Conservation (phyloP, 2,797 vertebrate species). For the Graptemys geographica region DNA sequence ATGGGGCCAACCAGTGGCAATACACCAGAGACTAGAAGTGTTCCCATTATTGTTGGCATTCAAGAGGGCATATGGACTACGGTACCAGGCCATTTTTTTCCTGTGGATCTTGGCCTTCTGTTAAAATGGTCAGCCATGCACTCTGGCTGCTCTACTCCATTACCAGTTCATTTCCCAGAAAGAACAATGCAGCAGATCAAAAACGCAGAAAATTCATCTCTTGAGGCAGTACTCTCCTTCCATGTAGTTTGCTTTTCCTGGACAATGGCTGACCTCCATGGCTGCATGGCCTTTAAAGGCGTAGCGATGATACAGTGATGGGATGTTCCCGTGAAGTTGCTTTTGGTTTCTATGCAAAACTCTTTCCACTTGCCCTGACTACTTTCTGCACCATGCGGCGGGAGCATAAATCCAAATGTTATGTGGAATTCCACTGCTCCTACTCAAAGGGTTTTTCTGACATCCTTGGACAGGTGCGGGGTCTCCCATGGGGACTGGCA, state of each 20-base stretch:
- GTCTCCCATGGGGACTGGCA: neutral
- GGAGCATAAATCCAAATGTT: neutral
- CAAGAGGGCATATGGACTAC: neutral
- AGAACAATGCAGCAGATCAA: neutral
- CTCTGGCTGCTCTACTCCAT: neutral
- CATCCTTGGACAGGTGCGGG: neutral
- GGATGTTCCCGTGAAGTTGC: neutral
- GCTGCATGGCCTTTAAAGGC: neutral
- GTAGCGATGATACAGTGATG: neutral
- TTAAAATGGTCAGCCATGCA: neutral
- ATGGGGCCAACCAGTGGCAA: neutral
- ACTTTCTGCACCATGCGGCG: neutral
- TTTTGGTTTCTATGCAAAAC: neutral
- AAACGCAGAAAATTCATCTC: neutral
- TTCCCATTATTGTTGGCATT: neutral
- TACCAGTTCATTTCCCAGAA: neutral
- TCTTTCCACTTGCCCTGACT: neutral
- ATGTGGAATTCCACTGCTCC: neutral
- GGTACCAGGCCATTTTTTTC: neutral
- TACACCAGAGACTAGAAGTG: rapidly evolving
- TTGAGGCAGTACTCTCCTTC: neutral
- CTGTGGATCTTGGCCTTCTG: neutral
- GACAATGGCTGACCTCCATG: constrained; percentile 1
- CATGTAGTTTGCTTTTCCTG: neutral
- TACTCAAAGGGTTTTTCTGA: neutral